phyloP scores from a whole-genome alignment of 2,797 vertebrate species.

The Myiothlypis chrysogaster region DNA sequence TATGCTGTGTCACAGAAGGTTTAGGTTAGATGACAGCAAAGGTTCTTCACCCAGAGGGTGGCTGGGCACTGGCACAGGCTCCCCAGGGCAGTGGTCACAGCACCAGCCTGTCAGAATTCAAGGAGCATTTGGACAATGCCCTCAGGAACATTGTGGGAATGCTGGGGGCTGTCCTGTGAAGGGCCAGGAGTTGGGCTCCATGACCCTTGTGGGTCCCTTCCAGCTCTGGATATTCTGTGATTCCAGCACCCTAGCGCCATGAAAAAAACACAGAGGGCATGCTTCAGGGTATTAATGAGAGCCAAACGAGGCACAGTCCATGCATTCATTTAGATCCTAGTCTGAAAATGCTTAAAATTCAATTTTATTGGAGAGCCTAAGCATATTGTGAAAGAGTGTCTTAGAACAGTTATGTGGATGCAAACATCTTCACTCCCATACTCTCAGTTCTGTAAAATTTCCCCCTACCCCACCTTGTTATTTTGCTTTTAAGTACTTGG shows the following conservation, averaged over 20 bases:
- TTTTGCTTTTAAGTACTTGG: not conserved
- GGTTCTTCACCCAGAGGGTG: not conserved
- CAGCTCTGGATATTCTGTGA: not conserved
- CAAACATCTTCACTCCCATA: not conserved
- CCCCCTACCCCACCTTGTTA: accelerated
- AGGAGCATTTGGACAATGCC: not conserved
- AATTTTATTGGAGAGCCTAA: not conserved
- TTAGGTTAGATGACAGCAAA: not conserved
- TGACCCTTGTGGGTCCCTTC: not conserved
- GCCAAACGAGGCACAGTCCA: not conserved
- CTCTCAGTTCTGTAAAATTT: not conserved
- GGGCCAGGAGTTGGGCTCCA: not conserved
- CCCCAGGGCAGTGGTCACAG: not conserved
- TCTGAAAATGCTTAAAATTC: not conserved
- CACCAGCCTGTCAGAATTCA: not conserved
- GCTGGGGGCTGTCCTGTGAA: not conserved
- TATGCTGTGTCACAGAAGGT: accelerated
- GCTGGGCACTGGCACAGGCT: accelerated
- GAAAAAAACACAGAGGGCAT: accelerated
- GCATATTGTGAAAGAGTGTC: not conserved
- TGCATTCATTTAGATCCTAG: not conserved
- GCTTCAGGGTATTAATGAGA: not conserved
- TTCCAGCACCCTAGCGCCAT: not conserved
- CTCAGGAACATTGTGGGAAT: not conserved
- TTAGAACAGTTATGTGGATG: not conserved